Evolutionary conservation across 2,888 invertebrate genomes (phyloP).

Genomic region (Pocota personata): DNA sequence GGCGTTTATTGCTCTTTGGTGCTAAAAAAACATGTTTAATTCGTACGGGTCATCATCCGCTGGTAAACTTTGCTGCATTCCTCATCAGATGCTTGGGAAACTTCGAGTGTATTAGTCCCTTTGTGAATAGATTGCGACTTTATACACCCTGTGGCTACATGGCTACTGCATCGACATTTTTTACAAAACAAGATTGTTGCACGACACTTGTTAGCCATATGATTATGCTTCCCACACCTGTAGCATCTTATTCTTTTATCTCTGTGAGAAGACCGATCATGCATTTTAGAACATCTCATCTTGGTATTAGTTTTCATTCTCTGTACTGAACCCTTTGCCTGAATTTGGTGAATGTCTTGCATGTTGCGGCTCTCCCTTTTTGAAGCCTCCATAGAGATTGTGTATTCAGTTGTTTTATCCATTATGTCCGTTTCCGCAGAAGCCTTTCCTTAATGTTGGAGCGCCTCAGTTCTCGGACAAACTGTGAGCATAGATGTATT

Average conservation of each 20-base stretch:
- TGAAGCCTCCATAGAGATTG: conserved; percentile 9
- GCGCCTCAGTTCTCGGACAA: conserved; percentile 6
- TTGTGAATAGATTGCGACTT: conserved; percentile 7
- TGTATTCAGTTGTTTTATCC: conserved; percentile 1
- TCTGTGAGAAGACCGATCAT: neutral
- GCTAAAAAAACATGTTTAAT: neutral
- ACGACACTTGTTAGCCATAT: conserved; percentile 8
- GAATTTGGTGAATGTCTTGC: neutral
- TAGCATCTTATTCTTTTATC: neutral
- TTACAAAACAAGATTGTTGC: neutral
- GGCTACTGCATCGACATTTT: neutral
- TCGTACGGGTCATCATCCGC: conserved; percentile 1
- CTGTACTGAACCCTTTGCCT: neutral
- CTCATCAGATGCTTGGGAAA: neutral
- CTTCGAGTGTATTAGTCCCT: neutral
- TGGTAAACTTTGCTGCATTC: neutral
- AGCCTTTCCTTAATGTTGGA: conserved; percentile 18
- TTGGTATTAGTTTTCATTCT: neutral
- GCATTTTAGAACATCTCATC: neutral
- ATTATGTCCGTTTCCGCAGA: neutral
- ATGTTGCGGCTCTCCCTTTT: conserved; percentile 1
- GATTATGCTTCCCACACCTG: neutral
- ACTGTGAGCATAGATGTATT: neutral
- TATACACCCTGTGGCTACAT: conserved; percentile 1
- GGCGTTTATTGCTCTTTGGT: neutral